Evolutionary conservation across 1,140 invertebrate genomes (phyloP).

Genomic region (Apis dorsata): DNA sequence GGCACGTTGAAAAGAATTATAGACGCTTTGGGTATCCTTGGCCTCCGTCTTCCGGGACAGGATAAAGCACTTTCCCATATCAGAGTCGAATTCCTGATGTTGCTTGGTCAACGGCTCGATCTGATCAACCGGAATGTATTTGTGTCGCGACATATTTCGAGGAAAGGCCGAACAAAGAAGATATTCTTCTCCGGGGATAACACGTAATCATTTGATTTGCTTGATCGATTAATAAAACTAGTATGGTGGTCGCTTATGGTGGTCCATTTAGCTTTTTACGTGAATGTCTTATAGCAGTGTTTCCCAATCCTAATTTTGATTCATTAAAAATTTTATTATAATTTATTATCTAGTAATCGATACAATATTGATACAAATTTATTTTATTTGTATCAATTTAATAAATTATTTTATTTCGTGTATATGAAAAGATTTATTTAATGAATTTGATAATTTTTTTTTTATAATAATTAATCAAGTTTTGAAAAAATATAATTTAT

Average conservation of each 20-base stretch:
- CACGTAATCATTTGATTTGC: constrained; percentile 2
- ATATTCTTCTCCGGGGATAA: constrained; percentile 32
- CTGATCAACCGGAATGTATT: constrained; percentile 9
- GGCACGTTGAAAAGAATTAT: constrained; percentile 23
- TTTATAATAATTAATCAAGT: too few relatives aligned
- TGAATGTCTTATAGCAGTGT: too few relatives aligned
- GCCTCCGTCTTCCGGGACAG: constrained; percentile 25
- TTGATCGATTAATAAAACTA: constrained; percentile 10
- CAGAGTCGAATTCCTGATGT: constrained; percentile 23
- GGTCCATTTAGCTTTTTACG: background rate
- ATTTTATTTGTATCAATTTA: too few relatives aligned
- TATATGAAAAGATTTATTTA: too few relatives aligned
- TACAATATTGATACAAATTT: too few relatives aligned
- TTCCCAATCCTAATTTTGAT: too few relatives aligned
- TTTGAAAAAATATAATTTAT: too few relatives aligned
- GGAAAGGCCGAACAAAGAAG: constrained; percentile 26
- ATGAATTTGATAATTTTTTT: too few relatives aligned
- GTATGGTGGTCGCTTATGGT: background rate
- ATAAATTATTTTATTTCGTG: too few relatives aligned
- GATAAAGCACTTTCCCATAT: constrained; percentile 38
- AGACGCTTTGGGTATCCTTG: constrained; percentile 13
- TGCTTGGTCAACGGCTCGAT: background rate
- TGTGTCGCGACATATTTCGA: constrained; percentile 24
- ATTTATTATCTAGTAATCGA: too few relatives aligned
- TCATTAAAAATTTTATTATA: too few relatives aligned